Conservation (phyloP, 2,888 invertebrate genomes). For the Elysia crispata region DNA sequence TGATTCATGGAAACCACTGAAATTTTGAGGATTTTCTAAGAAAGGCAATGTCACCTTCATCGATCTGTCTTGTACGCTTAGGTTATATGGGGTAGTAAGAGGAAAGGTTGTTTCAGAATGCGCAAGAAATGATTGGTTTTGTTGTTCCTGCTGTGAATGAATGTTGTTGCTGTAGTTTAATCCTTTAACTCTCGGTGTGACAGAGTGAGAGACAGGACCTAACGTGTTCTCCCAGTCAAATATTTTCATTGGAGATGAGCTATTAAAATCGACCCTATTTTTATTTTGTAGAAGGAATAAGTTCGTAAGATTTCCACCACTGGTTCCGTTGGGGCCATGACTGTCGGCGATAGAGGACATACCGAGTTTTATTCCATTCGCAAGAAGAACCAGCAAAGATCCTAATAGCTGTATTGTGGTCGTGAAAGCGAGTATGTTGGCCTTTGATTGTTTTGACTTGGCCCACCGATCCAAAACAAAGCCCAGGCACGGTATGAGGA, state of each 20-base stretch:
- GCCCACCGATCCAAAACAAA: background rate
- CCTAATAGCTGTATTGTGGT: slow-evolving; percentile 23
- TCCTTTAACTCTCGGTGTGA: background rate
- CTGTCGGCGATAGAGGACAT: background rate
- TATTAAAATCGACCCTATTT: too few species aligned
- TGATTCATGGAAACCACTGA: background rate
- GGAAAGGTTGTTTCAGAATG: background rate
- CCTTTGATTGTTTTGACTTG: background rate
- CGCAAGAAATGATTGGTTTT: too few species aligned
- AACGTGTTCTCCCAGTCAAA: background rate
- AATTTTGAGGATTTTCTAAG: background rate
- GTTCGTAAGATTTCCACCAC: background rate
- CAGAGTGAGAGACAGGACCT: too few species aligned
- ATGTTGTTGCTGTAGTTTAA: background rate
- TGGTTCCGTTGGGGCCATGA: background rate
- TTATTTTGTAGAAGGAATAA: too few species aligned
- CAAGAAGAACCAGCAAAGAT: background rate
- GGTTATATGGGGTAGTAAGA: background rate
- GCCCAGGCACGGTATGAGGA: background rate
- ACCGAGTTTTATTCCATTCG: slow-evolving; percentile 22
- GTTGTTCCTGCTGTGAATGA: background rate
- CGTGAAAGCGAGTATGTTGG: background rate
- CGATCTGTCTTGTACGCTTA: background rate
- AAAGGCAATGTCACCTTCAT: background rate
- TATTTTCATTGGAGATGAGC: background rate